phyloP scores from a whole-genome alignment of 37 sponge, comb jelly and placozoan species.

The Tethya wilhelma region DNA sequence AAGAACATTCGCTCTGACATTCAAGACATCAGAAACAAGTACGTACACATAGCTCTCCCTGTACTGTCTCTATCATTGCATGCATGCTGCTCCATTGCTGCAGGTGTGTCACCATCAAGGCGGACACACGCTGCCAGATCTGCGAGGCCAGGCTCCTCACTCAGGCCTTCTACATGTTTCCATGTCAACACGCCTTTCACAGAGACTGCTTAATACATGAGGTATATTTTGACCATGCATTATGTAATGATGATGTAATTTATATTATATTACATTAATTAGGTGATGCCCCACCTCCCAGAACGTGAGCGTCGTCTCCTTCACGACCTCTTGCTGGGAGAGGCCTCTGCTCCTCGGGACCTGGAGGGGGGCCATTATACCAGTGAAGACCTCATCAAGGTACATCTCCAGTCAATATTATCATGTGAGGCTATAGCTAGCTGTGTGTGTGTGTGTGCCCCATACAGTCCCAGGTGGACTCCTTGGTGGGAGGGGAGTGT shows the following conservation, averaged over 20 bases:
- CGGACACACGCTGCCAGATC: constrained; percentile 70
- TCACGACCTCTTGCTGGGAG: too few relatives aligned
- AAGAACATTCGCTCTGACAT: constrained; percentile 89
- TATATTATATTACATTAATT: too few relatives aligned
- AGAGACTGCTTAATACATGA: constrained; percentile 80
- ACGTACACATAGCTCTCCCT: not conserved
- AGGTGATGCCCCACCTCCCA: not conserved
- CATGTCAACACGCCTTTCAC: constrained; percentile 95
- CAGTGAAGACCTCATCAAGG: too few relatives aligned
- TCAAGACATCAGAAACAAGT: constrained; percentile 88
- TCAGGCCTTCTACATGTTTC: constrained; percentile 93
- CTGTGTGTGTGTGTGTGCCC: too few relatives aligned
- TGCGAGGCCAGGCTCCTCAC: constrained; percentile 83
- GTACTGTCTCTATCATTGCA: not conserved
- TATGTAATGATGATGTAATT: not conserved
- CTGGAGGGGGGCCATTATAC: too few relatives aligned
- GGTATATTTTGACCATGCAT: constrained; percentile 4
- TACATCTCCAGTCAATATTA: too few relatives aligned
- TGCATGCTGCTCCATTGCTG: not conserved
- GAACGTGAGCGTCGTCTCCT: not conserved
- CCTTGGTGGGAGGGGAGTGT: constrained; percentile 86
- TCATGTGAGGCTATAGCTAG: too few relatives aligned
- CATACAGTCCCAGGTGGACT: constrained; percentile 74
- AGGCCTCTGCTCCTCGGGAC: too few relatives aligned
- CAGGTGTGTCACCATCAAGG: constrained; percentile 80